Evolutionary conservation across 2,113 vertebrate genomes (phyloP).

Genomic region (Gallinago jamesoni): DNA sequence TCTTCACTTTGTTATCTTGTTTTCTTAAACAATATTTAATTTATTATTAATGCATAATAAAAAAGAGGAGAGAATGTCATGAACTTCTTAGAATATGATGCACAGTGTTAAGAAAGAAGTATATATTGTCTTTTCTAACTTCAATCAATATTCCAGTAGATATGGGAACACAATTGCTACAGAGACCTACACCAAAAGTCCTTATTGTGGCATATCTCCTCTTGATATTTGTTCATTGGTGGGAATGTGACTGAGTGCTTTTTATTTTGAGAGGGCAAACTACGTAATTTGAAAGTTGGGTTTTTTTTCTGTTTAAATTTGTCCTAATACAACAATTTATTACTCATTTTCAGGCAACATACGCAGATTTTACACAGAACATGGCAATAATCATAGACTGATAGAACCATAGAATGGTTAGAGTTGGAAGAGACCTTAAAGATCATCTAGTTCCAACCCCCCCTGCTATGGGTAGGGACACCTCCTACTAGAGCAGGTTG

Average conservation of each 20-base stretch:
- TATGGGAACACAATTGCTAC: background rate
- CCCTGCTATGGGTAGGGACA: background rate
- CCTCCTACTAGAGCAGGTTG: background rate
- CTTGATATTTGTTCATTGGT: background rate
- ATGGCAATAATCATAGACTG: background rate
- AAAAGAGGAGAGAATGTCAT: background rate
- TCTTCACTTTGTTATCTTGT: background rate
- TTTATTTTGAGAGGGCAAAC: background rate
- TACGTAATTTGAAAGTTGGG: background rate
- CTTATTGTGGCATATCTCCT: background rate
- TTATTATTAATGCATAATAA: slow-evolving; percentile 43
- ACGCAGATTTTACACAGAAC: background rate
- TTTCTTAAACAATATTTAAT: slow-evolving; percentile 35
- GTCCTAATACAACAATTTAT: background rate
- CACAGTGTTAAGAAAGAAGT: background rate
- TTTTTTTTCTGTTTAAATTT: background rate
- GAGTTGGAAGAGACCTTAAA: background rate
- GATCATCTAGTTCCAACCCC: background rate
- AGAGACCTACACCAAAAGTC: background rate
- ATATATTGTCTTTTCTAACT: background rate
- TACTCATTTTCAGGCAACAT: background rate
- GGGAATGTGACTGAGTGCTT: background rate
- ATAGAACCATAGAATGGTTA: background rate
- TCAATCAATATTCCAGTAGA: background rate
- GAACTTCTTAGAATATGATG: background rate